A percentile compares a stretch with the other conserved stretches of the same genome.
These are phyloP conservation scores for Brachyopa scutellaris DNA, from an alignment of 2,888 invertebrate species.

Conservation along the genomic window DNA sequence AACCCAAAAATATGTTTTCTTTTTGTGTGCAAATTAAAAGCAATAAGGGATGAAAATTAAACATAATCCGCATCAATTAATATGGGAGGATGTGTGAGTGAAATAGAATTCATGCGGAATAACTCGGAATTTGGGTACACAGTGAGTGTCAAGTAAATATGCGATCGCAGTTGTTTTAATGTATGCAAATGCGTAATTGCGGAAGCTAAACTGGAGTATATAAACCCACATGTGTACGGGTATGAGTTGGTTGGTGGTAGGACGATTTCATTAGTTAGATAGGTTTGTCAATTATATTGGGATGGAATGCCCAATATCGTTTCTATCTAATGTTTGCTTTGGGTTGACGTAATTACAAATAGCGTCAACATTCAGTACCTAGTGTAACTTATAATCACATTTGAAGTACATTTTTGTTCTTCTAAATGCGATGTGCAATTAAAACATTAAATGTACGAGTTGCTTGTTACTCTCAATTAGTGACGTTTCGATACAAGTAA, in stretches of 20 bases:
- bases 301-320: background rate
- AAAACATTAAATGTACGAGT: too few species aligned
- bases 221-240: too few species aligned
- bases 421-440: too few species aligned
- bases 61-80: constrained; percentile 54
- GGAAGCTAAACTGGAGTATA: constrained; percentile 2
- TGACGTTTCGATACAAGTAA: too few species aligned
- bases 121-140: constrained; percentile 43
- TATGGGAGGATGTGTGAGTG: constrained; percentile 5
- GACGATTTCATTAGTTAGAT: background rate
- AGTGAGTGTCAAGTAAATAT: constrained; percentile 44
- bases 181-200: constrained; percentile 28
- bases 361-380: background rate
- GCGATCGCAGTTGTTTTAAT: constrained; percentile 27
- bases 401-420: too few species aligned
- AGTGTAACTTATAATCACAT: too few species aligned
- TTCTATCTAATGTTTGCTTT: background rate
- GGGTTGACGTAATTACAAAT: background rate
- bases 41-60: constrained; percentile 34
- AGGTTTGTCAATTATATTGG: background rate
- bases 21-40: constrained; percentile 39
- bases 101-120: constrained; percentile 31
- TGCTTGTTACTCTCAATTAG: too few species aligned
- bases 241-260: background rate
- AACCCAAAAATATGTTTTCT: constrained; percentile 35